Evolutionary conservation across 2,888 invertebrate species (phyloP).

Genomic region (Alloscopus bannaensis): DNA sequence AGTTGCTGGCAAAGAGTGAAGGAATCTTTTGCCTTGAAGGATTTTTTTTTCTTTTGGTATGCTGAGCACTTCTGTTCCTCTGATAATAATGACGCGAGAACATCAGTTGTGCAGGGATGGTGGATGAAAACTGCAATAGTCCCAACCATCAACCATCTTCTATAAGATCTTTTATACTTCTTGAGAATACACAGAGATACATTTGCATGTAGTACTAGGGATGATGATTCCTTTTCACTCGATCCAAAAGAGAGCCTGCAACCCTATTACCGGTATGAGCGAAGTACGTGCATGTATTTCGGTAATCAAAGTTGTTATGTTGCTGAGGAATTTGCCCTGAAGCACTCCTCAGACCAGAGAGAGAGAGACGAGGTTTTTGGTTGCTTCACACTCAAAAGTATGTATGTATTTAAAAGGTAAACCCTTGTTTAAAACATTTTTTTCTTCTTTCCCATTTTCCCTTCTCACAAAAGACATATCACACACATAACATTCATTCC

Average conservation of each 20-base stretch:
- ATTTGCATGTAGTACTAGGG: too few relatives aligned
- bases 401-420: conserved; percentile 17
- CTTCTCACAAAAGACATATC: conserved; percentile 28
- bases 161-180: too few relatives aligned
- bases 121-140: background rate
- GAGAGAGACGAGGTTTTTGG: conserved; percentile 45
- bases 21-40: conserved; percentile 59
- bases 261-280: background rate
- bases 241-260: background rate
- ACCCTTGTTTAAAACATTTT: conserved; percentile 12
- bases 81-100: conserved; percentile 19
- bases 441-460: background rate
- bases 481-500: background rate
- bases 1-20: background rate
- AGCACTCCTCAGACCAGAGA: conserved; percentile 49
- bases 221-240: background rate
- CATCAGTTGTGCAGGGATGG: conserved; percentile 24
- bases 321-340: conserved; percentile 71
- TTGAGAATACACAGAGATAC: too few relatives aligned
- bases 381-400: conserved; percentile 3
- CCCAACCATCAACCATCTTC: background rate
- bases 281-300: background rate
- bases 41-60: conserved; percentile 37
- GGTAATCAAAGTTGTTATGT: conserved; percentile 59
- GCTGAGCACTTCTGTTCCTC: conserved; percentile 24